phyloP scores from a whole-genome alignment of 2,888 invertebrate genomes.

The Bombylius discolor region DNA sequence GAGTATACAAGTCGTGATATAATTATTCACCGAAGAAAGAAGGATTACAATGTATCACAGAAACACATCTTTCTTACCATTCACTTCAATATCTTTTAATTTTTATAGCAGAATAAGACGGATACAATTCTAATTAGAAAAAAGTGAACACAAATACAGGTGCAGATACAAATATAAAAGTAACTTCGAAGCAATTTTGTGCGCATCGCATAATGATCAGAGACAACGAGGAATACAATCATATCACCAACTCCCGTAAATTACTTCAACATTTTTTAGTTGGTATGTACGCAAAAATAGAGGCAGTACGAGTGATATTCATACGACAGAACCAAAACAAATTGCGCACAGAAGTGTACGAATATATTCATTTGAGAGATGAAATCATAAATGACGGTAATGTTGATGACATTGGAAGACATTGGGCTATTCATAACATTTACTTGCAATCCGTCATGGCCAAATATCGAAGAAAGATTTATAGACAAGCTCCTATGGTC shows the following conservation, averaged over 20 bases:
- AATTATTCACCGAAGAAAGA: constrained; percentile 18
- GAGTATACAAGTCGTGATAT: constrained; percentile 19
- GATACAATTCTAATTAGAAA: constrained; percentile 16
- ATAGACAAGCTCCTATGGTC: background rate
- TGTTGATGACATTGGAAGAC: background rate
- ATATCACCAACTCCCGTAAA: constrained; percentile 1
- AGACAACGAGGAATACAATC: constrained; percentile 1
- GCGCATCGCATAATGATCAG: constrained; percentile 5
- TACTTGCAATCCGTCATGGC: constrained; percentile 7
- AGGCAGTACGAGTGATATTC: constrained; percentile 4
- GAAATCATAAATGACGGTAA: background rate
- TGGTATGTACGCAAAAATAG: constrained; percentile 6
- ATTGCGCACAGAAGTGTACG: background rate
- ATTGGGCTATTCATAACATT: constrained; percentile 5
- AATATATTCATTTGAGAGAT: constrained; percentile 3
- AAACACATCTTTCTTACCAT: constrained; percentile 26
- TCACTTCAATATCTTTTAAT: constrained; percentile 27
- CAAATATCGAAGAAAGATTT: background rate
- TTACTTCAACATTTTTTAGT: background rate
- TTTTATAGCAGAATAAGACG: constrained; percentile 21
- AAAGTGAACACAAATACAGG: constrained; percentile 12
- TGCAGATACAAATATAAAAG: background rate
- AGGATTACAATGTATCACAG: constrained; percentile 16
- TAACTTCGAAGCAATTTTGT: constrained; percentile 1
- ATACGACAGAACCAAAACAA: constrained; percentile 1